Evolutionary conservation across 2,797 vertebrate genomes (phyloP), one percentile per base, ranked within the genome.

Genomic region (Gastrophryne carolinensis): DNA sequence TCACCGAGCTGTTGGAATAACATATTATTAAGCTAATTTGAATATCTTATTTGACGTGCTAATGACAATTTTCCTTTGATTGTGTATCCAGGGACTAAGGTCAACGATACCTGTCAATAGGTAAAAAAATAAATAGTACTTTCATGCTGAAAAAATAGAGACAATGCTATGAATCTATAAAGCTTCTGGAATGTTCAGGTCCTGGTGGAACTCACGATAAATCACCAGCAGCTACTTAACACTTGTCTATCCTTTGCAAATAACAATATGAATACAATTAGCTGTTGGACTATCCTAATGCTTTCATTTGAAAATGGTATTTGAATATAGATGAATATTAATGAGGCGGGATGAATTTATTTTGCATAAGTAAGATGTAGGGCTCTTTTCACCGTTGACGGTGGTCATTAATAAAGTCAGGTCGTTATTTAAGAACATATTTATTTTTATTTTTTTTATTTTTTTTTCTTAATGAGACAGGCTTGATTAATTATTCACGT

Each of bases 271-370:
- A 89, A 90, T 89, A 90, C 90, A 91, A 91, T 87, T 90, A 89
- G 87, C 89, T 87, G 86, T 89, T 90, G 67, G 49, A 29, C 34
- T 71, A 71, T 71, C 90, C 90, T 89, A 91, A 91, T 90, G 88
- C 91, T 91, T 89, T 91, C 89, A 90, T 91, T 88, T 71, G 90
- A 92, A n/a, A 91, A 91, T 91, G 86, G 86, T 77, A 64, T 91
- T 89, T 91, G 90, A 92, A 91, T 91, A 90, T 91, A 91, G 90
- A 92, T 91, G 91, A 91, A 92, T 92, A 92, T 92, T 92, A 91
- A 92, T 92, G 90, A 91, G 90, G 86, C 85, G 84, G 88, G 89
- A 86, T 90, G 90, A 90, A 91, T 92, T 91, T 92, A 89, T 91
- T 92, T 92, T 92, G 91, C 90, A 91, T 91, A 90, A 86, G 86